These are phyloP conservation scores for Dynastes hyllus DNA, from an alignment of 2,888 invertebrate species.

Conservation along the genomic window DNA sequence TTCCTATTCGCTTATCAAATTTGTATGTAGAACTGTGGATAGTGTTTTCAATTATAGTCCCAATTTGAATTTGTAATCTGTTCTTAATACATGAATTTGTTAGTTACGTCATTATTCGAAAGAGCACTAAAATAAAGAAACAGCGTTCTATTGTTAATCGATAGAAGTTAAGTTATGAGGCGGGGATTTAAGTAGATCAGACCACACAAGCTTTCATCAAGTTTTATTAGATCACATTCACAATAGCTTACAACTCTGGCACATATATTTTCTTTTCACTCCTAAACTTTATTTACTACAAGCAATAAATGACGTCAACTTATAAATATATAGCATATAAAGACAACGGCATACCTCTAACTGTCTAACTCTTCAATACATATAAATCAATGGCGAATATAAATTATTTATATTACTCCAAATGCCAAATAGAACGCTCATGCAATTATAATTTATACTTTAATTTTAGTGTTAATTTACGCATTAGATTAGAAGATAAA, in stretches of 20 bases:
- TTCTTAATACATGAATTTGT: too few relatives aligned
- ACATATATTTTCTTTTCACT: not conserved
- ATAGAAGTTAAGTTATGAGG: too few relatives aligned
- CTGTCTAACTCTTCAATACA: not conserved
- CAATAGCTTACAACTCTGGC: not conserved
- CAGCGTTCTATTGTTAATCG: too few relatives aligned
- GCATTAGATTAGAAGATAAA: constrained; percentile 4
- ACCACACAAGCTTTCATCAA: not conserved
- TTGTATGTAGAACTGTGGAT: too few relatives aligned
- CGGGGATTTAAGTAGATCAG: too few relatives aligned
- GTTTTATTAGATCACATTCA: not conserved
- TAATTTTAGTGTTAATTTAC: constrained; percentile 24
- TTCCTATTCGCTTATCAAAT: too few relatives aligned
- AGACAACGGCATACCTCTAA: not conserved
- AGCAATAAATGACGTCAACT: not conserved
- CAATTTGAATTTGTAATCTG: too few relatives aligned
- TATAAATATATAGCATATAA: constrained; percentile 3
- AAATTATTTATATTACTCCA: constrained; percentile 3
- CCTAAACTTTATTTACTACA: constrained; percentile 7
- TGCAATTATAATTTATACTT: constrained; percentile 4
- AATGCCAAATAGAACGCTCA: not conserved
- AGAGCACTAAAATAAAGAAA: too few relatives aligned
- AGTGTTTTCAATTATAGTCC: too few relatives aligned
- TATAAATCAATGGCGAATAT: not conserved
- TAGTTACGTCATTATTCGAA: too few relatives aligned